These are phyloP conservation scores for Pharmacophagus antenor DNA, from an alignment of 2,888 invertebrate species.

Conservation along the genomic window DNA sequence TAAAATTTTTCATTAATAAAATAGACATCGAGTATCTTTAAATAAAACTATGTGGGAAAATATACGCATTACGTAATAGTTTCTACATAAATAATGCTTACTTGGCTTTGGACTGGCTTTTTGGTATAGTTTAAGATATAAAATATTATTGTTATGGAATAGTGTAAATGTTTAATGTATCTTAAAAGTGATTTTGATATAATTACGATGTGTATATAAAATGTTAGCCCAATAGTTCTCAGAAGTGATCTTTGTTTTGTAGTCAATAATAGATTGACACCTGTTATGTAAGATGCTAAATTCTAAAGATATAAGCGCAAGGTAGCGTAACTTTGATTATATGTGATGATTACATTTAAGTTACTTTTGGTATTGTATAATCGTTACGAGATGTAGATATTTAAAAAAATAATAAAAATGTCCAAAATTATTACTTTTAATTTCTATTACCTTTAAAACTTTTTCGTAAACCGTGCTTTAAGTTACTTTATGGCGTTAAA, in stretches of 20 bases:
- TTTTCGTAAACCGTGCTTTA: no score
- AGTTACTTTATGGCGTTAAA: not conserved
- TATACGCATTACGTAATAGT: slow-evolving; percentile 78
- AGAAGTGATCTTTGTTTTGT: slow-evolving; percentile 43
- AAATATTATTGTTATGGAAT: slow-evolving; percentile 55
- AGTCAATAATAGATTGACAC: slow-evolving; percentile 20
- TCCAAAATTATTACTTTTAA: slow-evolving; percentile 48
- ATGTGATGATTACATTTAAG: slow-evolving; percentile 70
- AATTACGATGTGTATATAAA: slow-evolving; percentile 35
- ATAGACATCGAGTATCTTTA: slow-evolving; percentile 48
- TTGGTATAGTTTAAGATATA: slow-evolving; percentile 62
- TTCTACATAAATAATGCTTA: slow-evolving; percentile 59
- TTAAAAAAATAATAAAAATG: slow-evolving; percentile 67
- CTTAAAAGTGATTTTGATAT: slow-evolving; percentile 33
- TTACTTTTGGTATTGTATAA: slow-evolving; percentile 61
- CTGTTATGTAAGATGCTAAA: slow-evolving; percentile 47
- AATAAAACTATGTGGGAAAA: slow-evolving; percentile 77
- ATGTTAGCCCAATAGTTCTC: slow-evolving; percentile 34
- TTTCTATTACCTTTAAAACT: not conserved
- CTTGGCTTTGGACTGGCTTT: slow-evolving; percentile 75
- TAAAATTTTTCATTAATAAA: slow-evolving; percentile 33
- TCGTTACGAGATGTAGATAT: slow-evolving; percentile 67
- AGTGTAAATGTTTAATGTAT: slow-evolving; percentile 34
- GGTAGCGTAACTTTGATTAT: slow-evolving; percentile 58
- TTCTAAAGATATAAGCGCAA: slow-evolving; percentile 53